A percentile compares a stretch with the other conserved stretches of the same genome.
phyloP scores from a whole-genome alignment of 2,888 invertebrate species.

The Pterostichus niger region DNA sequence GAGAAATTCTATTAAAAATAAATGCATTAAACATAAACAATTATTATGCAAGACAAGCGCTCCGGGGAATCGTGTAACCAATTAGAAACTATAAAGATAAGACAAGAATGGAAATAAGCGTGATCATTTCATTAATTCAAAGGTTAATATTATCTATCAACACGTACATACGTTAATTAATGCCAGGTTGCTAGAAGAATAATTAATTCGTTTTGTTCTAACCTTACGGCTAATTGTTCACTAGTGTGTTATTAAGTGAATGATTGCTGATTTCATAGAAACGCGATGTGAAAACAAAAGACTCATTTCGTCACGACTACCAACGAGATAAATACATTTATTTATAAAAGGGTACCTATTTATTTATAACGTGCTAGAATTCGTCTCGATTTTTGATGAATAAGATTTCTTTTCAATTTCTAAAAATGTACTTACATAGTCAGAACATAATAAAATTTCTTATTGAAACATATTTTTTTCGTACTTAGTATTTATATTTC shows the following conservation, averaged over 20 bases:
- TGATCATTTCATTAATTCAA: constrained; percentile 45
- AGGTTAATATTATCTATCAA: constrained; percentile 45
- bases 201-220: constrained; percentile 59
- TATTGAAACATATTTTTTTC: too few relatives aligned
- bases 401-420: too few relatives aligned
- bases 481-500: too few relatives aligned
- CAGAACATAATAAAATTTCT: too few relatives aligned
- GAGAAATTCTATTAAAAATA: background rate
- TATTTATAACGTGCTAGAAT: background rate
- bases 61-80: constrained; percentile 17
- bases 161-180: constrained; percentile 45
- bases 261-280: constrained; percentile 48
- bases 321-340: background rate
- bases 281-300: constrained; percentile 49
- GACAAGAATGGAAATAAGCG: constrained; percentile 36
- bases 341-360: too few relatives aligned
- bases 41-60: constrained; percentile 17
- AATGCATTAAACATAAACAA: constrained; percentile 7
- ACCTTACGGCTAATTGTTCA: constrained; percentile 49
- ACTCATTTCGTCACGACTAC: constrained; percentile 26
- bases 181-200: constrained; percentile 42
- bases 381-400: background rate
- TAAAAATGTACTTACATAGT: too few relatives aligned
- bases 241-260: constrained; percentile 31
- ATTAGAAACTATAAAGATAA: constrained; percentile 42